phyloP scores from a whole-genome alignment of 2,888 invertebrate genomes.

The Melinopterus prodromus region DNA sequence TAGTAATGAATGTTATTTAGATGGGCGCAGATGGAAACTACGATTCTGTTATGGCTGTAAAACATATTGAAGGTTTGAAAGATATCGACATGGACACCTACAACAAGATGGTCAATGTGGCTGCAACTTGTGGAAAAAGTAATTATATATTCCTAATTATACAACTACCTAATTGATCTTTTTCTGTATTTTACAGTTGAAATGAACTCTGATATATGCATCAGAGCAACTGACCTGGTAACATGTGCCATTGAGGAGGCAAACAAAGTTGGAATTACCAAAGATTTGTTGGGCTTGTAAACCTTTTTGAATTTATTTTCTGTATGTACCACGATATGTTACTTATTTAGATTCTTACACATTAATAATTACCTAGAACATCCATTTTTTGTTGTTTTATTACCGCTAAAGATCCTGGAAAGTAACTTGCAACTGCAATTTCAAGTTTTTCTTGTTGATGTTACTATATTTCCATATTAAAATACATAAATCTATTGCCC shows the following conservation, averaged over 20 bases:
- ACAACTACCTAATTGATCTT: background rate
- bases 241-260: background rate
- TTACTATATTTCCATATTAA: too few species aligned
- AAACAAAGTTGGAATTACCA: background rate
- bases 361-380: too few species aligned
- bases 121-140: conserved; percentile 37
- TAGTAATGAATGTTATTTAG: background rate
- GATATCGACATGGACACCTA: background rate
- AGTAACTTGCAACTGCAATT: too few species aligned
- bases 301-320: background rate
- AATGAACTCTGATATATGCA: conserved; percentile 7
- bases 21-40: background rate
- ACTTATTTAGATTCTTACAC: too few species aligned
- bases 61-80: conserved; percentile 22
- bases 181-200: background rate
- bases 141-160: background rate
- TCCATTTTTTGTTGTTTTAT: too few species aligned
- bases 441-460: too few species aligned
- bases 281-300: background rate
- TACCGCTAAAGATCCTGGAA: too few species aligned
- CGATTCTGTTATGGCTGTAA: background rate
- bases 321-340: too few species aligned
- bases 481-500: too few species aligned
- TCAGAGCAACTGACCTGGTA: background rate
- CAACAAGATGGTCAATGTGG: background rate